Conservation (phyloP, 2,797 vertebrate species). For the Gallirallus australis region DNA sequence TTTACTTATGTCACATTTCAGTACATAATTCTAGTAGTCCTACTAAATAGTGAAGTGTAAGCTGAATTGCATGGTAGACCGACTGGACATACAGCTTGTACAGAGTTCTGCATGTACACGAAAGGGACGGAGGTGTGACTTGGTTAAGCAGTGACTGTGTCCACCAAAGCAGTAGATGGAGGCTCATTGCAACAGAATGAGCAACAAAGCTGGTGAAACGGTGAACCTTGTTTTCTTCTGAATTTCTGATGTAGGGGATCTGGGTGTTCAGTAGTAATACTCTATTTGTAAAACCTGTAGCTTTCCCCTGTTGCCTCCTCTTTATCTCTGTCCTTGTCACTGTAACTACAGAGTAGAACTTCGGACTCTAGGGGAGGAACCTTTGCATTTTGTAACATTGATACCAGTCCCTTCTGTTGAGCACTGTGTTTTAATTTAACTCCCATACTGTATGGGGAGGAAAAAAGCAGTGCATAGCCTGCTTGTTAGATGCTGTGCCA, state of each 20-base stretch:
- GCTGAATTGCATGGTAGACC: not conserved
- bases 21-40: not conserved
- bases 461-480: not conserved
- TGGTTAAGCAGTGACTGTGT: not conserved
- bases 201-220: not conserved
- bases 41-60: not conserved
- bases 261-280: not conserved
- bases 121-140: not conserved
- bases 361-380: not conserved
- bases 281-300: not conserved
- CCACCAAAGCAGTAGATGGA: not conserved
- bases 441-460: not conserved
- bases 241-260: not conserved
- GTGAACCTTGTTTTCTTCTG: not conserved
- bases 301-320: not conserved
- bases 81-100: not conserved
- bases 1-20: not conserved
- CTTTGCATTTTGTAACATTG: fast-evolving
- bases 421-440: not conserved
- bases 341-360: not conserved
- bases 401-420: not conserved
- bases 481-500: not conserved
- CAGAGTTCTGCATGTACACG: not conserved
- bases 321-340: not conserved
- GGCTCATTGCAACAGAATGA: not conserved